Percentiles rank a stretch among this genome's conserved stretches.
Conservation (phyloP, 2,888 invertebrate species). For the Platycheirus albimanus region DNA sequence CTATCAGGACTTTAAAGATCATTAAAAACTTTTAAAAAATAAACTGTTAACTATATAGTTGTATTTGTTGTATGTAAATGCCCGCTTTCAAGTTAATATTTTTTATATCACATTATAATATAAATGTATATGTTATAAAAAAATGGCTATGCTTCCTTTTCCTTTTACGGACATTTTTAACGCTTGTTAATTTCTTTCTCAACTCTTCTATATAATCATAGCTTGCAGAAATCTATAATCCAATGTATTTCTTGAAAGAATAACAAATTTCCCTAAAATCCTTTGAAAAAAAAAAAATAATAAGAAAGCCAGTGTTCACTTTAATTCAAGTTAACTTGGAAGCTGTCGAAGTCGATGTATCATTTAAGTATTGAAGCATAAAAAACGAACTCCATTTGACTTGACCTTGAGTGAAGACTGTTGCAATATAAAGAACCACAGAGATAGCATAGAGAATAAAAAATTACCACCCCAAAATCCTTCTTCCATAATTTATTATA, state of each 20-base stretch:
- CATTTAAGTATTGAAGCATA: background rate
- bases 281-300: constrained; percentile 1
- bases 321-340: constrained; percentile 12
- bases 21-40: constrained; percentile 6
- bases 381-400: background rate
- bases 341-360: background rate
- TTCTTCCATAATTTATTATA: background rate
- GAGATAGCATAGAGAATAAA: constrained; percentile 64
- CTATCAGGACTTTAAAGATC: constrained; percentile 22
- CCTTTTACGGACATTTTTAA: constrained; percentile 30
- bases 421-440: constrained; percentile 1
- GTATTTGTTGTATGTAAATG: constrained; percentile 57
- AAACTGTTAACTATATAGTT: constrained; percentile 47
- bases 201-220: constrained; percentile 37
- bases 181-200: constrained; percentile 48
- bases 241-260: constrained; percentile 31
- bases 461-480: background rate
- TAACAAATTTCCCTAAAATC: constrained; percentile 17
- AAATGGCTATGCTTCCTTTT: constrained; percentile 53
- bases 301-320: background rate
- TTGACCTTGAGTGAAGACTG: constrained; percentile 9
- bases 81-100: constrained; percentile 50
- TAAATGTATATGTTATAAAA: too few relatives aligned
- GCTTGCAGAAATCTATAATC: constrained; percentile 68
- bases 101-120: constrained; percentile 39